These are phyloP conservation scores for Eilema caniola DNA, from an alignment of 2,888 invertebrate species.

Conservation along the genomic window DNA sequence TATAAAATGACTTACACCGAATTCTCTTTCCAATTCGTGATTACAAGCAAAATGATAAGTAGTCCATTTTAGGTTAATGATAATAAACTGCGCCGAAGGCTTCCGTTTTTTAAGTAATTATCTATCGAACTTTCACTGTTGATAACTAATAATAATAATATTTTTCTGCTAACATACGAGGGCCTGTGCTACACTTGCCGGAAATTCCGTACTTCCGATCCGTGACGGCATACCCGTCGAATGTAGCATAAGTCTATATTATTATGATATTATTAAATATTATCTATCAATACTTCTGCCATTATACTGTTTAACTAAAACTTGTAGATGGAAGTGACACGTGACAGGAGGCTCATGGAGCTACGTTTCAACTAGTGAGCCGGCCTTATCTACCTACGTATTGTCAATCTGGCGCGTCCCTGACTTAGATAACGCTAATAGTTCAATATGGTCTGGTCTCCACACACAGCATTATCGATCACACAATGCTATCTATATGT, in stretches of 20 bases:
- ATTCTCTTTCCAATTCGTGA: neutral
- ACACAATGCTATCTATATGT: constrained; percentile 29
- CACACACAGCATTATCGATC: constrained; percentile 35
- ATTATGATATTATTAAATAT: too few species aligned
- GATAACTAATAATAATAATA: neutral
- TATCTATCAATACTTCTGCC: neutral
- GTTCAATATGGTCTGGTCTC: constrained; percentile 16
- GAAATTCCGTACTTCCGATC: neutral
- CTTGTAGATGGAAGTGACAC: neutral
- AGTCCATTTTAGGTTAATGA: neutral
- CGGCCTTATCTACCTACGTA: constrained; percentile 52
- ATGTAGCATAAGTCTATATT: too few species aligned
- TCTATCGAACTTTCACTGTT: neutral
- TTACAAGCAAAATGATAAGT: neutral
- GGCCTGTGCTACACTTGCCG: neutral
- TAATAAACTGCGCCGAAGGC: neutral
- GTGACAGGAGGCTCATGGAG: constrained; percentile 26
- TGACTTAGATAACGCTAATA: constrained; percentile 58
- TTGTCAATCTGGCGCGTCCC: constrained; percentile 51
- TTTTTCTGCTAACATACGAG: neutral
- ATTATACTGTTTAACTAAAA: constrained; percentile 1
- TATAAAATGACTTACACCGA: neutral
- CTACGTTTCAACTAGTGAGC: constrained; percentile 29
- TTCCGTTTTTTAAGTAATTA: neutral
- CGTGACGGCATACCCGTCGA: too few species aligned